Base-by-base conservation (phyloP, 2,888 invertebrate genomes). In the Drosophila demipolita region DNA sequence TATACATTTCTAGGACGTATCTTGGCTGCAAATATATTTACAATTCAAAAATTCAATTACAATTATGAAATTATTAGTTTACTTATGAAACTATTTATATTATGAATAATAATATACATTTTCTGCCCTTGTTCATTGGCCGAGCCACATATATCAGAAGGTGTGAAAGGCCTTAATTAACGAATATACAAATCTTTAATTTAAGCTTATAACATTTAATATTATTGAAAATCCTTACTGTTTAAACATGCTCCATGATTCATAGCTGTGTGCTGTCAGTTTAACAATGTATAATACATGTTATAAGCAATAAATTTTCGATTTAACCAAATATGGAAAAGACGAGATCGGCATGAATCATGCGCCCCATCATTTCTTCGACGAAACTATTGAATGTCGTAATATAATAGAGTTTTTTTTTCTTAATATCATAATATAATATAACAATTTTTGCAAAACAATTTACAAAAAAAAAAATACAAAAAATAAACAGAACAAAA, bases 301-400 rank as follows among this genome's bases (percentile, higher is more conserved):
- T 15, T 2, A 23, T 23, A 61, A 48, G 42, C 50, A 52, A 71
- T 64, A 65, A 57, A 59, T 67, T 53, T 76, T 53, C 54, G 67
- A 65, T 54, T 68, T 73, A 33, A 12, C 78, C 78, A 72, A 68
- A 68, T 68, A 68, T 78, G 78, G 78, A 12, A 29, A 73, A 73
- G 78, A 66, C 78, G 20, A 68, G 63, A 61, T 73, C 20, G 23
- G 7, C 38, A 20, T 78, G 81, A 78, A 65, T 76, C 81, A 76
- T 65, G 40, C 62, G 60, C 20, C 45, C 12, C 23, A 50, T 52
- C 57, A 73, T 73, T 83, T 80, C 61, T 70, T 33, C n/a, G 42
- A 50, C 63, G 35, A 40, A 42, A 17, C 54, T 67, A 61, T 62
- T 75, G 73, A 11, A 54, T 67, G 67, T 67, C 73, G 75, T 72